Evolutionary conservation across 2,888 invertebrate species (phyloP).

Genomic region (Dexiosoma caninum): DNA sequence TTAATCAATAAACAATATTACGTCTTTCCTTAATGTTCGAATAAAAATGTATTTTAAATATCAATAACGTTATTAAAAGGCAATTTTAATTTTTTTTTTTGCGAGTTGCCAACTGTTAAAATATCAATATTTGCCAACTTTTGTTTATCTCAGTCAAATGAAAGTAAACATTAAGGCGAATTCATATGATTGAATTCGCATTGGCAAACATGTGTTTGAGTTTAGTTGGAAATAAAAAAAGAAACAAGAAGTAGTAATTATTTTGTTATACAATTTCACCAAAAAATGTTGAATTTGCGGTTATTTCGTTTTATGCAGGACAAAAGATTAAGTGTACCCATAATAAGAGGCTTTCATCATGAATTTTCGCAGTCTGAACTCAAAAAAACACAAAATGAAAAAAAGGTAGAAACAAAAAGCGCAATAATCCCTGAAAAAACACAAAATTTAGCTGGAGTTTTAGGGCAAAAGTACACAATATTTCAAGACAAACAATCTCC

Average conservation of each 20-base stretch:
- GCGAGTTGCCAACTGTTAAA: not conserved
- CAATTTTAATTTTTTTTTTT: not conserved
- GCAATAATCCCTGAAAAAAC: not conserved
- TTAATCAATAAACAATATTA: too few species aligned
- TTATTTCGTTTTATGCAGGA: conserved; percentile 70
- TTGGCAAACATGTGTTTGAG: conserved; percentile 37
- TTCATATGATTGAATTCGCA: too few species aligned
- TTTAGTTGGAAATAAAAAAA: not conserved
- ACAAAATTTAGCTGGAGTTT: conserved; percentile 76
- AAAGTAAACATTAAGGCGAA: too few species aligned
- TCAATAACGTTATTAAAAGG: too few species aligned
- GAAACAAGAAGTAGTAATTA: not conserved
- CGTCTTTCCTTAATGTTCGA: too few species aligned
- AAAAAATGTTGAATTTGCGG: conserved; percentile 68
- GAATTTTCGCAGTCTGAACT: conserved; percentile 72
- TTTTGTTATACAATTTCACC: not conserved
- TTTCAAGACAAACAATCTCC: conserved; percentile 85
- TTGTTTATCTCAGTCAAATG: not conserved
- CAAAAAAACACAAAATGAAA: not conserved
- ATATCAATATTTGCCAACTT: not conserved
- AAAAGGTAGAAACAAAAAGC: not conserved
- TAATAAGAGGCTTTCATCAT: conserved; percentile 72
- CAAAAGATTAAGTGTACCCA: conserved; percentile 68
- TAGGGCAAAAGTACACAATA: conserved; percentile 82
- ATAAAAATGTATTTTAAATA: too few species aligned